Evolutionary conservation across 2,113 vertebrate genomes (phyloP), one percentile per base, ranked within the genome.

Genomic region (Hydrolagus affinis): DNA sequence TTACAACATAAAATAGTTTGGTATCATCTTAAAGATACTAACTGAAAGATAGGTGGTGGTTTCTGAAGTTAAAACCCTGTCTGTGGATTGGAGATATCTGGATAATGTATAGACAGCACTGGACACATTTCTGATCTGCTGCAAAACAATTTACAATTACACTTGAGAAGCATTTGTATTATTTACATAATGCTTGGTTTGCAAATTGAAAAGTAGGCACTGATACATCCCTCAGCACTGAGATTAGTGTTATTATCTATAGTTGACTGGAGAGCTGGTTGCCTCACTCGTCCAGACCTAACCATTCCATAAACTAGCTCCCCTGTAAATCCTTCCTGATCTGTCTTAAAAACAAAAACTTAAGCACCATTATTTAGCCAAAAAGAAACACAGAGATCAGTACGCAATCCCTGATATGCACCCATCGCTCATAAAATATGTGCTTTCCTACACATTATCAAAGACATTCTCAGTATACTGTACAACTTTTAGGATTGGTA

Each of bases 241-340:
- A 80, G 19, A 77, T 57, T 77, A 56, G 74, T 15, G 44, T 77
- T 77, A 59, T 56, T 77, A 77, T 77, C 60, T 80, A 25, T 80
- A 60, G 59, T n/a, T 62, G 59, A 62, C 59, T 64, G 17, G 9
- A 62, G 17, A 62, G 25, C 56, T 80, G 59, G 56, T 4, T 62
- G 57, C n/a, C 57, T 60, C 57, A 25, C 14, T 60, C 75, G 23
- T 78, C 60, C 57, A 78, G 10, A 21, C 73, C 57, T 11, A 78
- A 78, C 57, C 11, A 78, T 62, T 21, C 23, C 8, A 12, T 3
- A 6, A 57, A n/a, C 11, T 77, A 77, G 1, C 57, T 8, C 57
- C 12, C n/a, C 57, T 78, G n/a, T n/a, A 78, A 78, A 78, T 60
- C 75, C 57, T 25, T 60, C n/a, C 75, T 78, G n/a, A 60, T 60